Conservation (phyloP, 1,140 invertebrate species). For the Drosophila kepulauana region DNA sequence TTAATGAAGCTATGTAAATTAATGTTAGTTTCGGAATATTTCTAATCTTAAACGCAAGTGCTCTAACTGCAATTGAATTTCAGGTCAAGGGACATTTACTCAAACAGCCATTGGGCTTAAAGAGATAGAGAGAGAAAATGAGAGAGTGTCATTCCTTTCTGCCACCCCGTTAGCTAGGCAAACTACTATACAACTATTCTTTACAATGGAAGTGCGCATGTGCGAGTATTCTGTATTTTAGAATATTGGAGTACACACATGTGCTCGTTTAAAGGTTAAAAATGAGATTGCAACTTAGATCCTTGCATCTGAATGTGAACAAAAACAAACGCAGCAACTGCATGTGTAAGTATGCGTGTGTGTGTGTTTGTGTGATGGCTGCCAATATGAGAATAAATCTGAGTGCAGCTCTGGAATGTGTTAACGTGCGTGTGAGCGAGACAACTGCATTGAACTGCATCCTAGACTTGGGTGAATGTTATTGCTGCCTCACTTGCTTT, state of each 20-base stretch:
- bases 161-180: conserved; percentile 6
- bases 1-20: not conserved
- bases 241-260: conserved; percentile 17
- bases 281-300: conserved; percentile 6
- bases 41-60: not conserved
- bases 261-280: conserved; percentile 21
- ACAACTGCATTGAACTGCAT: conserved; percentile 43
- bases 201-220: conserved; percentile 57
- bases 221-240: conserved; percentile 42
- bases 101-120: conserved; percentile 40
- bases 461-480: conserved; percentile 31
- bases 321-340: conserved; percentile 6
- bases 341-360: conserved; percentile 17
- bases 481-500: conserved; percentile 67
- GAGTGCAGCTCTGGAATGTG: conserved; percentile 17
- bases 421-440: conserved; percentile 28
- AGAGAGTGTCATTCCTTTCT: conserved; percentile 17
- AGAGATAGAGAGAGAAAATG: not conserved
- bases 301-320: conserved; percentile 11
- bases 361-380: conserved; percentile 36
- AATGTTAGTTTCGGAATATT: not conserved
- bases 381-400: conserved; percentile 44
- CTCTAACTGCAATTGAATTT: not conserved
- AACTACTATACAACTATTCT: conserved; percentile 8
- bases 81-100: conserved; percentile 24